These are phyloP conservation scores for Oreotrochilus melanogaster DNA, from an alignment of 2,113 vertebrate genomes.

Conservation along the genomic window DNA sequence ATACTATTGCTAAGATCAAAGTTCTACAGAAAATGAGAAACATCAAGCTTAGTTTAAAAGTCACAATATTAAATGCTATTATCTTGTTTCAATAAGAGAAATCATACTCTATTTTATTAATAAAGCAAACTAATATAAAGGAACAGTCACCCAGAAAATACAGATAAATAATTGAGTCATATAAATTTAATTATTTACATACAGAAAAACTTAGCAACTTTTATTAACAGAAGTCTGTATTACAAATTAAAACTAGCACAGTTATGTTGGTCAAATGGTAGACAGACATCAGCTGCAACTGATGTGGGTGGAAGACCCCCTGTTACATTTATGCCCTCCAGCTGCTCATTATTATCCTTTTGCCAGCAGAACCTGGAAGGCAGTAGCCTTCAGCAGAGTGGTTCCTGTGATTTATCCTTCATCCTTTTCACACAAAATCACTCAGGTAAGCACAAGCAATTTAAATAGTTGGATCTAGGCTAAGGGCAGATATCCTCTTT, in stretches of 20 bases:
- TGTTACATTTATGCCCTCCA: neutral
- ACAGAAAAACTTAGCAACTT: neutral
- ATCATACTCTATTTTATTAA: neutral
- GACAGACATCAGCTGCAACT: neutral
- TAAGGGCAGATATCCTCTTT: neutral
- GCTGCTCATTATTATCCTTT: constrained; percentile 21
- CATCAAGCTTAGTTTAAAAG: neutral
- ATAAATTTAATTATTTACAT: neutral
- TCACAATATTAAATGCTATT: neutral
- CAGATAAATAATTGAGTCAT: neutral
- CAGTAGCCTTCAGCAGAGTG: constrained; percentile 10
- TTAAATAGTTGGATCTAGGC: neutral
- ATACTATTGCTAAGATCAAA: neutral
- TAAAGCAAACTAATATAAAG: neutral
- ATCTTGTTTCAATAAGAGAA: neutral
- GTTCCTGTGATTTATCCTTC: neutral
- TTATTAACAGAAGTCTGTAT: neutral
- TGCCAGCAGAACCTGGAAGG: neutral
- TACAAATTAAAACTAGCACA: neutral
- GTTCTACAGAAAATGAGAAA: neutral
- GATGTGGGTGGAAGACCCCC: neutral
- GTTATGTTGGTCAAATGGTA: neutral
- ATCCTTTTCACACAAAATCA: neutral
- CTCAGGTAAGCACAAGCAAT: constrained; percentile 12
- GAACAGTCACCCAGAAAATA: neutral